A percentile compares a stretch with the other conserved stretches of the same genome.
Conservation (phyloP, 2,888 invertebrate genomes). For the Crocallis elinguaria region DNA sequence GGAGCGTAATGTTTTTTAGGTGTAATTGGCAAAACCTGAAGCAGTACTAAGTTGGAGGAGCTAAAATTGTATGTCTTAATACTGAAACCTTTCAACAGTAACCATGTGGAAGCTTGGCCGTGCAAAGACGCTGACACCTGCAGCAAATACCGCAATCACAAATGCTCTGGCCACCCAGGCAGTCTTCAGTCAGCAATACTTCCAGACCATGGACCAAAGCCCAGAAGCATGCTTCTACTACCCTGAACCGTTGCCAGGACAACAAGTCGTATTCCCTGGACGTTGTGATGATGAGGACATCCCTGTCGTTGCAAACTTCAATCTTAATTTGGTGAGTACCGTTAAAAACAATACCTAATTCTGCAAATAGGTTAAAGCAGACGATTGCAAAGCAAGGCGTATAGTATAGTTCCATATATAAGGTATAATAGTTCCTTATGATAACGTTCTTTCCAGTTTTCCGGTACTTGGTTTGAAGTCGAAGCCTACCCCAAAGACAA, state of each 20-base stretch:
- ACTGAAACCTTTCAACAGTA: conserved; percentile 45
- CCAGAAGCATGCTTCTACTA: conserved; percentile 65
- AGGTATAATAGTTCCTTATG: too few relatives aligned
- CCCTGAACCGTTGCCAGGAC: conserved; percentile 56
- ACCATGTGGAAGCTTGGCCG: conserved; percentile 70
- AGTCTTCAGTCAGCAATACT: conserved; percentile 57
- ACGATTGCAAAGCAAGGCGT: too few relatives aligned
- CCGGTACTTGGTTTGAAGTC: conserved; percentile 64
- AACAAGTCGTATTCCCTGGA: conserved; percentile 64
- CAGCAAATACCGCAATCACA: conserved; percentile 48
- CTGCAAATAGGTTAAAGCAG: too few relatives aligned
- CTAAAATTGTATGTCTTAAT: not conserved
- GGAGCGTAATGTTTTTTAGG: too few relatives aligned
- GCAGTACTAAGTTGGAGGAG: too few relatives aligned
- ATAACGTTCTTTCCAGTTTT: conserved; percentile 61
- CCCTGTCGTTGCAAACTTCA: conserved; percentile 50
- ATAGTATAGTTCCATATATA: too few relatives aligned
- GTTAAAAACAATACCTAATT: too few relatives aligned
- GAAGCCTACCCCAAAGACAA: conserved; percentile 61
- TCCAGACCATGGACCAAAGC: conserved; percentile 50
- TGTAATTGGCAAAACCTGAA: too few relatives aligned
- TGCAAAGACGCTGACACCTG: conserved; percentile 44
- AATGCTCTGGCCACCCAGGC: conserved; percentile 43
- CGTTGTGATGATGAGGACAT: conserved; percentile 53
- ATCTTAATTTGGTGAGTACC: conserved; percentile 46